Base-by-base conservation (phyloP, 2,797 vertebrate genomes). In the Catostomus latipinnis region DNA sequence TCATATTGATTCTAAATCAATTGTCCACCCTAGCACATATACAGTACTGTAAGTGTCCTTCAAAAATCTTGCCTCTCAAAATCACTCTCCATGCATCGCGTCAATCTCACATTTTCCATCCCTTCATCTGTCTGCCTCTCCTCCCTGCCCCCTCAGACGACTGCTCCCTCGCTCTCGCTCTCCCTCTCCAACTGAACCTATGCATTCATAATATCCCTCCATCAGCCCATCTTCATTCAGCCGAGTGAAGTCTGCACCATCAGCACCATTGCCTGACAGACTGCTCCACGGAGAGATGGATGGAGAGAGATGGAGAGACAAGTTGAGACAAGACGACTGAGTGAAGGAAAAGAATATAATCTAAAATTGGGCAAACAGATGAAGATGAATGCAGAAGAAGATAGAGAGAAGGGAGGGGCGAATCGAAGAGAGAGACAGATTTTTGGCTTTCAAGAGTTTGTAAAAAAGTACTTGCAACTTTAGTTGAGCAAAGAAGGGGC, bases 121-220 rank as follows among this genome's bases (percentile, higher is more conserved):
- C 50, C 69, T 79, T 63, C 52, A 46, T 78, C 53, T 3, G 34
- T 34, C 34, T 34, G 34, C 34, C 34, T 71, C 54, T 80, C 43
- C 14, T 48, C 49, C 58, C 46, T 49, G 6, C 80, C 18, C 56
- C 72, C n/a, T 45, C 22, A 53, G 48, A 8, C 22, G 48, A 13
- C 48, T 71, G 16, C 11, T 74, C 13, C 14, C 18, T 81, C 56
- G 6, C 75, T 67, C 18, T 81, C 56, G 6, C 75, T 67, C 71
- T 54, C 71, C 65, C 48, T 82, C 73, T 73, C 74, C 53, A 12
- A 60, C 71, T 75, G 53, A 74, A 73, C 76, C 70, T 80, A 68
- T 75, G 53, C 65, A 76, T 85, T 79, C 60, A 81, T 83, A 80
- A 80, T 80, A 76, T 57, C 49, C 73, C 75, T 73, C 79, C 65